Evolutionary conservation across 2,797 vertebrate genomes (phyloP), one percentile per base, ranked within the genome.

Genomic region (Harpagifer antarcticus): DNA sequence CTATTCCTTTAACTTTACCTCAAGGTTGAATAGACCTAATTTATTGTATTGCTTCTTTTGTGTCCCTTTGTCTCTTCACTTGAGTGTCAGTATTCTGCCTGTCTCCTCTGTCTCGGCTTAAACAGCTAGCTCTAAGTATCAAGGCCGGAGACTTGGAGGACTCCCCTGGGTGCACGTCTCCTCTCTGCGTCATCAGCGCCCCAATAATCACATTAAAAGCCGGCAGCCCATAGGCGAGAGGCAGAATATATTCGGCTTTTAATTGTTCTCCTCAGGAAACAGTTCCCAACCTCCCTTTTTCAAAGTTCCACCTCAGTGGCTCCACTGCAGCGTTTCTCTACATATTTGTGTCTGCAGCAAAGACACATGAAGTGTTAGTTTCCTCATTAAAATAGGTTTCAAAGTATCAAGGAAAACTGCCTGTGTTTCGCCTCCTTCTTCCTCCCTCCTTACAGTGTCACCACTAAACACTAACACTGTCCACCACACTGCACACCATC

Each of bases 351-450:
- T 52, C 82, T 73, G 77, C 72, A 83, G 74, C 67, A 52, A 42
- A 71, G 75, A 73, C 75, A 76, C 76, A 75, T 57, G 49, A 82
- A 79, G 74, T 69, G 27, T 65, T 74, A 74, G 66, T 79, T 88
- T 87, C 83, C 85, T 91, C 87, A 88, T 93, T 91, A 91, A 89
- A 89, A 80, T 45, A 58, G 56, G 33, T 81, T 82, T 83, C 72
- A 82, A 85, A 76, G 79, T 78, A 64, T 72, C 37, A 13, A 44
- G 57, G 71, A 83, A 85, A 78, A 76, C 42, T 55, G 71, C 73
- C 59, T 64, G 50, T 42, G 57, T 71, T 53, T 59, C 40, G 42
- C 31, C 19, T 42, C 7, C 42, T 37, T 40, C 23, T 17, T 54
- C 49, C 62, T 70, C 76, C 47, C 55, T 72, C 74, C 11, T 17